Evolutionary conservation across 2,888 invertebrate species (phyloP), one percentile per base, ranked within the genome.

Genomic region (Amiota communis): DNA sequence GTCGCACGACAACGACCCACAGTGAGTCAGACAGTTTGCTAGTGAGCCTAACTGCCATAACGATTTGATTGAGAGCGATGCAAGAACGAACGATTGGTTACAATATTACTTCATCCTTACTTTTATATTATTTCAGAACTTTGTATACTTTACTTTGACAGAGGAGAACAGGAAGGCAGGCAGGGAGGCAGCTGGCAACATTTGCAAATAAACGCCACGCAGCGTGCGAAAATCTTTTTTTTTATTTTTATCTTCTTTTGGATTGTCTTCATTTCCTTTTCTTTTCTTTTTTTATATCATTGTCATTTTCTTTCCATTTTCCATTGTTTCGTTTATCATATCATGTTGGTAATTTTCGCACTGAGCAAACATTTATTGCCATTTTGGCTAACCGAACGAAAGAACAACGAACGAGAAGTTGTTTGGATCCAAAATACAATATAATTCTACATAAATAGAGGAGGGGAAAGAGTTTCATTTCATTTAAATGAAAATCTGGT

Each of bases 401-500:
- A 59, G 59, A 17, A 59, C 36, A 6, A 36, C 36, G 36, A 36
- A 6, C 36, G 8, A 36, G 6, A 36, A n/a, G n/a, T n/a, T 36
- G 36, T 36, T 36, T 36, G 36, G 36, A 36, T 36, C 36, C 36
- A 36, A 36, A 36, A 36, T 36, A 36, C 36, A 36, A 36, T 36
- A 6, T 36, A 36, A 36, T 36, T 36, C 36, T 36, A 36, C 8
- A 4, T 36, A 36, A 6, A 36, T 36, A 36, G 8, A 13, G 12
- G 11, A 11, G 53, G n/a, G 12, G n/a, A 11, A 53, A 2, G 3
- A 15, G 12, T 15, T 13, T 20, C 15, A 17, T 12, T 79, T 76
- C 79, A 83, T 79, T 79, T 75, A 79, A 84, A 83, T 79, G 76
- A 70, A 72, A 76, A 75, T 77, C 74, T 72, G 83, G 79, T 81